phyloP scores from a whole-genome alignment of 1,140 invertebrate genomes.

The Halictus rubicundus region DNA sequence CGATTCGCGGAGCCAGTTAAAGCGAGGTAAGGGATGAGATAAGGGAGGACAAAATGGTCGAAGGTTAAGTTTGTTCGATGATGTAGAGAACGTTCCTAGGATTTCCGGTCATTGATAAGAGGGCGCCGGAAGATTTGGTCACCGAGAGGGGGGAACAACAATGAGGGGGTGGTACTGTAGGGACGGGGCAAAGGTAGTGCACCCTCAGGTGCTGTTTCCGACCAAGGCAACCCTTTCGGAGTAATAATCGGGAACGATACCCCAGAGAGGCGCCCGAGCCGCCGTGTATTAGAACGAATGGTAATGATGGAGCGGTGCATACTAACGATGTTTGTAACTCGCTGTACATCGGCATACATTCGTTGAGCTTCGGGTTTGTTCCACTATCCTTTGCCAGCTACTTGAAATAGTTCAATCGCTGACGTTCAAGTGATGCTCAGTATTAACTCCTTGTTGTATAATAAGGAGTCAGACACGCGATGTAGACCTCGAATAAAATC shows the following conservation, averaged over 20 bases:
- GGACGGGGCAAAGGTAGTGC: conserved; percentile 61
- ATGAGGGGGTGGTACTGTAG: conserved; percentile 19
- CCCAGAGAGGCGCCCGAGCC: conserved; percentile 71
- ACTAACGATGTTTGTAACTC: conserved; percentile 67
- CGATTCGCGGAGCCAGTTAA: too few relatives aligned
- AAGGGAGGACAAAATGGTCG: not conserved
- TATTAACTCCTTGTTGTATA: too few relatives aligned
- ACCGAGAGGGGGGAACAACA: not conserved
- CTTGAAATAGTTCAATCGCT: not conserved
- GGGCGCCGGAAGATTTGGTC: conserved; percentile 43
- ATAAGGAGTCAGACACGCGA: too few relatives aligned
- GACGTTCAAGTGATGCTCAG: not conserved
- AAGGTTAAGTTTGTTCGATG: not conserved
- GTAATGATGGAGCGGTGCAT: conserved; percentile 72
- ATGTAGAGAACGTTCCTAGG: not conserved
- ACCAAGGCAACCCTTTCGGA: conserved; percentile 74
- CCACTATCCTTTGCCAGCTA: not conserved
- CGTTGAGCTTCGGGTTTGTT: not conserved
- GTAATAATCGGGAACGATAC: conserved; percentile 79
- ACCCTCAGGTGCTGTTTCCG: conserved; percentile 77
- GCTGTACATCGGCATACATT: conserved; percentile 7
- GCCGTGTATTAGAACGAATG: conserved; percentile 76
- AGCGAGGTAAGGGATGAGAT: too few relatives aligned
- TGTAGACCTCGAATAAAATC: too few relatives aligned
- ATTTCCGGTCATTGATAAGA: conserved; percentile 49